phyloP scores from a whole-genome alignment of 2,888 invertebrate genomes.

The Drosophila austrosaltans region DNA sequence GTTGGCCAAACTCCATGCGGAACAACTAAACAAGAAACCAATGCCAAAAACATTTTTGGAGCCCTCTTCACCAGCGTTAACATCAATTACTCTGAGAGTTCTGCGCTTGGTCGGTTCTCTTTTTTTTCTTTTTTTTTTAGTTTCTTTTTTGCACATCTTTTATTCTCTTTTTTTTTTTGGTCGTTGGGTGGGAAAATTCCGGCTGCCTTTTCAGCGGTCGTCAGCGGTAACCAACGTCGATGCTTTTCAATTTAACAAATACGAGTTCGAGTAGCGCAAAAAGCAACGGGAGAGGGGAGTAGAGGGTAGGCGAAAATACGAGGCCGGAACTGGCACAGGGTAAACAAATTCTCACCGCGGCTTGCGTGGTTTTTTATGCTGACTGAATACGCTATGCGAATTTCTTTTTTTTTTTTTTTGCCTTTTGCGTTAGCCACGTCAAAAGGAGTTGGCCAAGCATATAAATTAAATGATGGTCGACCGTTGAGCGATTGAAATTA shows the following conservation, averaged over 20 bases:
- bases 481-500: slow-evolving; percentile 65
- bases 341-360: slow-evolving; percentile 58
- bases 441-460: slow-evolving; percentile 68
- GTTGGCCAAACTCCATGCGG: slow-evolving; percentile 20
- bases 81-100: slow-evolving; percentile 73
- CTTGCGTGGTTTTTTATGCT: slow-evolving; percentile 44
- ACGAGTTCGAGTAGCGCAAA: slow-evolving; percentile 46
- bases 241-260: slow-evolving; percentile 70
- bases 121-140: slow-evolving; percentile 24
- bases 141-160: slow-evolving; percentile 24
- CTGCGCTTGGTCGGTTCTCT: slow-evolving; percentile 4
- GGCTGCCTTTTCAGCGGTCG: slow-evolving; percentile 50
- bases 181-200: slow-evolving; percentile 37
- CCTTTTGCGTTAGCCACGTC: slow-evolving; percentile 41
- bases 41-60: slow-evolving; percentile 26
- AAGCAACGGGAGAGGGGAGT: background rate
- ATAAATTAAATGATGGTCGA: slow-evolving; percentile 71
- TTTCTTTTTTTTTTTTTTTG: slow-evolving; percentile 32
- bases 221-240: slow-evolving; percentile 35
- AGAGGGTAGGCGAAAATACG: background rate
- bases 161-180: slow-evolving; percentile 24
- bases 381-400: slow-evolving; percentile 46
- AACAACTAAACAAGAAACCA: slow-evolving; percentile 33
- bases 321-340: slow-evolving; percentile 18
- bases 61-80: slow-evolving; percentile 50